Base-by-base conservation (phyloP, 2,888 invertebrate species). In the Mythimna pallens region DNA sequence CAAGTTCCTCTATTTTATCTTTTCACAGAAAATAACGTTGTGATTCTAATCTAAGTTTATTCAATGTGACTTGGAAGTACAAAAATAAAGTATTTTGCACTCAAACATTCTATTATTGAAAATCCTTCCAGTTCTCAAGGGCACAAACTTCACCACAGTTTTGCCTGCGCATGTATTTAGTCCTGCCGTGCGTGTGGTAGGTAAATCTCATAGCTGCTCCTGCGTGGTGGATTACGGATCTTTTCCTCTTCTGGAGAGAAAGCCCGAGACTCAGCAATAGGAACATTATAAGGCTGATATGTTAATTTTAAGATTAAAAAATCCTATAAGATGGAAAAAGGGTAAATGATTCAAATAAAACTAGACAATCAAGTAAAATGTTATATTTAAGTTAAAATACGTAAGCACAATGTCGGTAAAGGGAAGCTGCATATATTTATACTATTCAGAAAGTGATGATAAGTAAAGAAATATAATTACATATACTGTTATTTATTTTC, bases 71-170 rank as follows among this genome's bases (percentile, higher is more conserved):
- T 86, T 86, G 77, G 78, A 88, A 93, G 92, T 93, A 94, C 91
- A 92, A 93, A 88, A 78, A 91, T 88, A 91, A 92, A 92, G 89
- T 93, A 92, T 93, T 94, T 94, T 94, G 91, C 92, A 93, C 91
- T 84, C 73, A 63, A 72, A n/a, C 0, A 20, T 50, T 36, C 40
- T 54, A 10, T 79, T 47, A 25, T 79, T 64, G 43, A 68, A 25
- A 34, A 30, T 36, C 50, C 20, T 47, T 50, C 5, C 12, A 10
- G 36, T 36, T 36, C 36, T 36, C 9, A 36, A 36, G 36, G 36
- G 9, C 36, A 36, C 36, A 36, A 36, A 36, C 36, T 36, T 36
- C 9, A 25, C 25, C 25, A 25, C 36, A 36, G 30, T 36, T 36
- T 36, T 36, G 7, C 36, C 36, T 36, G 30, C 30, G 30, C 30